Conservation (phyloP, 2,888 invertebrate genomes). For the Drosophila phalerata region DNA sequence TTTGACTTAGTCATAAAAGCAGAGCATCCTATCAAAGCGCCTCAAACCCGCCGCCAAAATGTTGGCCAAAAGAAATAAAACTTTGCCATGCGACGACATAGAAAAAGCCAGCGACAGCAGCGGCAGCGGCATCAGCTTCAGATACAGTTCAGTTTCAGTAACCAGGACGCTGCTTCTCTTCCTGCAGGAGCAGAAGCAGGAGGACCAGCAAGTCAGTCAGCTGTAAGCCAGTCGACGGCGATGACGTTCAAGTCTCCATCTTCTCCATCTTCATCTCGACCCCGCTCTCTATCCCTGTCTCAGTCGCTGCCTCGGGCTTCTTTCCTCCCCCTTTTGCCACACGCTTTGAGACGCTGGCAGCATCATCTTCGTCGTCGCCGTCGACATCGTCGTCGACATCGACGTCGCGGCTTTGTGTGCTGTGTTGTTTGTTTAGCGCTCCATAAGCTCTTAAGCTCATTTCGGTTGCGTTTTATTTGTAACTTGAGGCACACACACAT, state of each 20-base stretch:
- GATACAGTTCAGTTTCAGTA: not conserved
- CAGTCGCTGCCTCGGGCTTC: not conserved
- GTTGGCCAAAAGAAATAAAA: conserved; percentile 45
- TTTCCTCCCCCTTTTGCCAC: not conserved
- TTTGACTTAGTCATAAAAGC: conserved; percentile 80
- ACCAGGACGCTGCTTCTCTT: not conserved
- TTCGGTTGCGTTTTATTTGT: conserved; percentile 80
- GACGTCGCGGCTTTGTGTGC: conserved; percentile 75
- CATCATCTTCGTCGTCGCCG: conserved; percentile 48
- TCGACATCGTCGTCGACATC: conserved; percentile 61
- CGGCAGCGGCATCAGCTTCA: conserved; percentile 10
- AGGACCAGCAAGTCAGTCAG: conserved; percentile 47
- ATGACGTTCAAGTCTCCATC: conserved; percentile 36
- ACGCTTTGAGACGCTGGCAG: conserved; percentile 1
- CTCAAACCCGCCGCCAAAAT: conserved; percentile 20
- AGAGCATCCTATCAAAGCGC: conserved; percentile 43
- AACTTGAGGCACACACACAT: conserved; percentile 69
- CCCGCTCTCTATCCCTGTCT: not conserved
- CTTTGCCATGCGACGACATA: conserved; percentile 42
- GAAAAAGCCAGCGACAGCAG: conserved; percentile 44
- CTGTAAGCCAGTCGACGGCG: conserved; percentile 57
- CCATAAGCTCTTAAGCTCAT: conserved; percentile 80
- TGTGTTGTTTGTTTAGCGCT: conserved; percentile 79
- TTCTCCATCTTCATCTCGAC: not conserved
- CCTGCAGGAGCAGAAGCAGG: not conserved